phyloP scores from a whole-genome alignment of 2,888 invertebrate genomes.

The Drosophila antonietae region DNA sequence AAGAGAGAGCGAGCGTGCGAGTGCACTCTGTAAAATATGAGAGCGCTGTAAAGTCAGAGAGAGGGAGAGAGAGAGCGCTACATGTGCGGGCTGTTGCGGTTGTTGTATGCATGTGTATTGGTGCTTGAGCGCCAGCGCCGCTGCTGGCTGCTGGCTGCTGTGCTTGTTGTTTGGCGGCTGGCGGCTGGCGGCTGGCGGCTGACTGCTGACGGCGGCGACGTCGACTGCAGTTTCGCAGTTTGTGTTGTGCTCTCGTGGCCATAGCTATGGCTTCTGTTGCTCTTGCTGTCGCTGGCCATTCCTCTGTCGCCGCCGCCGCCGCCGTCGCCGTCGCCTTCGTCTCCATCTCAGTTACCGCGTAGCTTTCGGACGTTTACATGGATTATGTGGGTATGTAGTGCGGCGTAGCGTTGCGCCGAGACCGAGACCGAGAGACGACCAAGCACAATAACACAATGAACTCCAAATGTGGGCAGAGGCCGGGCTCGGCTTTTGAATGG shows the following conservation, averaged over 20 bases:
- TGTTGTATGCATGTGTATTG: constrained; percentile 11
- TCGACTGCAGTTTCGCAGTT: constrained; percentile 47
- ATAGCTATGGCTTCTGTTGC: constrained; percentile 65
- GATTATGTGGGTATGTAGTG: constrained; percentile 81
- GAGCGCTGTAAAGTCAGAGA: not conserved
- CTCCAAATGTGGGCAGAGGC: constrained; percentile 74
- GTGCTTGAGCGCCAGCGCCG: constrained; percentile 22
- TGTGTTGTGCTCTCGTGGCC: constrained; percentile 64
- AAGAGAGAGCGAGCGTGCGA: not conserved
- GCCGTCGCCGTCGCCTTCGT: not conserved
- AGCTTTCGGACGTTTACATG: constrained; percentile 66
- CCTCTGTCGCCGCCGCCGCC: constrained; percentile 15
- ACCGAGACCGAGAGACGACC: constrained; percentile 63
- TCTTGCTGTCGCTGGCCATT: constrained; percentile 20
- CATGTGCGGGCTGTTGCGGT: constrained; percentile 18
- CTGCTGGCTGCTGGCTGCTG: constrained; percentile 47
- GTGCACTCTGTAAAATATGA: too few species aligned
- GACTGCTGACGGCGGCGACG: constrained; percentile 17
- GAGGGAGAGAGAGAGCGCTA: constrained; percentile 3
- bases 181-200: not conserved
- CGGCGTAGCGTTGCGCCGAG: constrained; percentile 54
- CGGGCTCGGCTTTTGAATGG: constrained; percentile 43
- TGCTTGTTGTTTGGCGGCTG: constrained; percentile 43
- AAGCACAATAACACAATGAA: constrained; percentile 82
- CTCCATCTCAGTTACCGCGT: constrained; percentile 25